Evolutionary conservation across 2,797 vertebrate genomes (phyloP).

Genomic region (Hylomyscus alleni): DNA sequence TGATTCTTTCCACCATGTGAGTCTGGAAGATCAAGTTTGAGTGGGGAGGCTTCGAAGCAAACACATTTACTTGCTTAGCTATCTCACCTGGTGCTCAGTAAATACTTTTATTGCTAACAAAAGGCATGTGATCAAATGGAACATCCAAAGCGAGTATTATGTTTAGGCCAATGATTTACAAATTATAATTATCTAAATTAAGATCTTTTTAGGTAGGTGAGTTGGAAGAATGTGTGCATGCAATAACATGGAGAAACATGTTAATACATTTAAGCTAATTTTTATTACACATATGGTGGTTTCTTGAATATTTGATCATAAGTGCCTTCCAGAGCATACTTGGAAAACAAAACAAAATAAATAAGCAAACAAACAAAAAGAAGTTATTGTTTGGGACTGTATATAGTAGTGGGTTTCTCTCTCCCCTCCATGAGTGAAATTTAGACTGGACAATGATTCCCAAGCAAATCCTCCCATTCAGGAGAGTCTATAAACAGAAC

Average conservation of each 20-base stretch:
- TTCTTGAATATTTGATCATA: slow-evolving; percentile 30
- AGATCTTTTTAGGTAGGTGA: slow-evolving; percentile 30
- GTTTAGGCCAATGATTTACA: neutral
- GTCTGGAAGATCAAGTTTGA: neutral
- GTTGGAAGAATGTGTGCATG: slow-evolving; percentile 26
- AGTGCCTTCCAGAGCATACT: slow-evolving; percentile 32
- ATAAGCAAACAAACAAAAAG: neutral
- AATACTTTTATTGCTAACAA: slow-evolving; percentile 40
- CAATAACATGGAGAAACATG: slow-evolving; percentile 13
- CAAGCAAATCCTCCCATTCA: neutral
- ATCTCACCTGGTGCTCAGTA: neutral
- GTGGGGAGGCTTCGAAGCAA: no score
- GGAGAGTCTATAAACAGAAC: slow-evolving; percentile 13
- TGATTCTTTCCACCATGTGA: neutral
- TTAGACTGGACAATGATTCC: slow-evolving; percentile 40
- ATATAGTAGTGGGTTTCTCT: neutral
- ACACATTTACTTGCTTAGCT: neutral
- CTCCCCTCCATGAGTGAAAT: slow-evolving; percentile 18
- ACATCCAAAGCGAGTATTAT: slow-evolving; percentile 1
- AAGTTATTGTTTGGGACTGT: neutral
- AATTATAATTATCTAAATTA: slow-evolving; percentile 48
- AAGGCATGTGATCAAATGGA: slow-evolving; percentile 2
- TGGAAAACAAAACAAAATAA: neutral
- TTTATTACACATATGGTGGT: neutral
- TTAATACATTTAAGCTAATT: neutral